Conservation (phyloP, 1,140 invertebrate species). For the Drosophila pallidifrons region DNA sequence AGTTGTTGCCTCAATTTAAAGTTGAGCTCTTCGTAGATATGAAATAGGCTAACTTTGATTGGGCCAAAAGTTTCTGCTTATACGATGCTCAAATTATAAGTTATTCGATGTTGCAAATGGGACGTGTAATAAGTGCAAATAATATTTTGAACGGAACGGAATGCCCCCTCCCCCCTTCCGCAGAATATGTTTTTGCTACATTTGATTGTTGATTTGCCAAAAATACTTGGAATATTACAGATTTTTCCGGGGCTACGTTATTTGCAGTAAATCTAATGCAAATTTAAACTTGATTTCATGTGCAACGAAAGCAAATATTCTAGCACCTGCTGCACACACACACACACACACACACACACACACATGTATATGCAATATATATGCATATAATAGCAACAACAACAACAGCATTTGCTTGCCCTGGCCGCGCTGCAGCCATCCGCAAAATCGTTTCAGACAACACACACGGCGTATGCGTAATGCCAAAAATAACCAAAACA, state of each 20-base stretch:
- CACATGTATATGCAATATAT: neutral
- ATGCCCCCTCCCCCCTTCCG: too few relatives aligned
- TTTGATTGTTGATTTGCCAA: neutral
- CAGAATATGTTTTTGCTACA: neutral
- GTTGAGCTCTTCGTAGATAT: constrained; percentile 51
- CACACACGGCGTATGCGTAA: constrained; percentile 65
- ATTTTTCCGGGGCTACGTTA: neutral
- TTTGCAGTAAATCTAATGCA: constrained; percentile 28
- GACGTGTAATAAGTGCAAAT: constrained; percentile 37
- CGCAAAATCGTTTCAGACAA: constrained; percentile 44
- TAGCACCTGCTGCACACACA: neutral
- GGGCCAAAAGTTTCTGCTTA: constrained; percentile 27
- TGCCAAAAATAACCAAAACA: constrained; percentile 76
- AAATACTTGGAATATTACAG: neutral
- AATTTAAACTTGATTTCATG: constrained; percentile 19
- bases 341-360: too few relatives aligned
- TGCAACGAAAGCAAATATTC: neutral
- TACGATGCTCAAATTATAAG: constrained; percentile 23
- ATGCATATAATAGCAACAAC: neutral
- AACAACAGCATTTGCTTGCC: neutral
- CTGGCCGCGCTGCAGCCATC: neutral
- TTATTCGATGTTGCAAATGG: constrained; percentile 39
- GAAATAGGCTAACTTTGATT: constrained; percentile 50
- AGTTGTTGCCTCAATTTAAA: constrained; percentile 75
- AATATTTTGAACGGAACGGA: too few relatives aligned